Percentiles rank a stretch among this genome's conserved stretches.
Conservation (phyloP, 2,113 vertebrate species). For the Eidolon helvum region DNA sequence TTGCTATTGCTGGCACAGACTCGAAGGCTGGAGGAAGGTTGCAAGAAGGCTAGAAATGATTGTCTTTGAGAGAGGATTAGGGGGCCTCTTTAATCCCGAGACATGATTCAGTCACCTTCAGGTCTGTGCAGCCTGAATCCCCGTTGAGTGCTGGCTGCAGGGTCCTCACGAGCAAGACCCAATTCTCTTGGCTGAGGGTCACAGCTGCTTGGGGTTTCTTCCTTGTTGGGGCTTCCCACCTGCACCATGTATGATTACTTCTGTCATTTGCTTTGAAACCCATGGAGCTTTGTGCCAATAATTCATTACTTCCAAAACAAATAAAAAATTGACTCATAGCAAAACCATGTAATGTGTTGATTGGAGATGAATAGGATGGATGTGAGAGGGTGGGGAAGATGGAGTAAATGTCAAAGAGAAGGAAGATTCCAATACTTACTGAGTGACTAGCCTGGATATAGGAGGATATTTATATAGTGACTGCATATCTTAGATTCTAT, state of each 20-base stretch:
- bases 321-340: conserved; percentile 66
- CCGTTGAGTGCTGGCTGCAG: neutral
- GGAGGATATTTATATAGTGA: neutral
- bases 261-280: conserved; percentile 50
- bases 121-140: neutral
- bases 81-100: neutral
- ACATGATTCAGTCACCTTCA: neutral
- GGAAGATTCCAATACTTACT: neutral
- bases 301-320: conserved; percentile 53
- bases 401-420: neutral
- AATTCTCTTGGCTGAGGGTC: neutral
- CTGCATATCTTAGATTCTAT: neutral
- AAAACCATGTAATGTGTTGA: conserved; percentile 55
- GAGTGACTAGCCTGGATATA: neutral
- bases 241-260: neutral
- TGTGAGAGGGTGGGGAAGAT: neutral
- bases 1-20: neutral
- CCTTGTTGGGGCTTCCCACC: neutral
- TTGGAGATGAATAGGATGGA: conserved; percentile 19
- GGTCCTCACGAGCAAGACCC: neutral
- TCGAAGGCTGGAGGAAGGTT: neutral
- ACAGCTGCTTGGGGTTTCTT: neutral
- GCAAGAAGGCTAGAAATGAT: neutral
- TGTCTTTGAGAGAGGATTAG: neutral
- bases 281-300: neutral